Evolutionary conservation across 2,888 invertebrate genomes (phyloP), one percentile per base, ranked within the genome.

Genomic region (Endomychus coccineus): DNA sequence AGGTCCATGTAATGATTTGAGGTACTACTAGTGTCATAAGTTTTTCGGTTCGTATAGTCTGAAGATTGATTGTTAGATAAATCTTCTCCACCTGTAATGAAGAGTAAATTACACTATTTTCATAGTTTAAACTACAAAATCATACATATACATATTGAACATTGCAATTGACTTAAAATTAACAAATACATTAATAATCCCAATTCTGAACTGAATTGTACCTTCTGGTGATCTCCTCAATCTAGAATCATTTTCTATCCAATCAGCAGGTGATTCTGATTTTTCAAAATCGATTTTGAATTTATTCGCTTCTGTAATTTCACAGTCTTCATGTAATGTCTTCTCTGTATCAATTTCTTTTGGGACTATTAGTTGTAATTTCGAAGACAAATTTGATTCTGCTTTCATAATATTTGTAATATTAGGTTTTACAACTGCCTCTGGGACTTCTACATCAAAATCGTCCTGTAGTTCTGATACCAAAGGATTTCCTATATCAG

Each of bases 401-500:
- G 23, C 16, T 19, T 29, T 36, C 3, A 29, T 16, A 12, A 31
- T 25, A 37, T 31, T 37, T 11, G 24, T 32, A n/a, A 22, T 3
- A 9, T 36, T 36, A 49, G 59, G 44, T 54, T 61, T 52, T 3
- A 55, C 52, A 16, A 49, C 40, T 2, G 54, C 50, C 3, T 48
- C 40, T 2, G 46, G 29, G 44, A 80, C 80, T 27, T 78, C 78
- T 0, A 80, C 78, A 49, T 83, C 83, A 27, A 89, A 67, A 58
- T 91, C 90, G 58, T 91, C 90, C 63, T 86, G 84, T 48, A 84
- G 82, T 31, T 82, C 80, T 15, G 85, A 83, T 0, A 92, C 87
- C 55, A 84, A 68, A 14, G 88, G 88, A 69, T 87, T 88, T 4
- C 74, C 77, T 19, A 74, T 71, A 44, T 80, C 83, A 16, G 75